Evolutionary conservation across 2,888 invertebrate genomes (phyloP).

Genomic region (Tortricodes alternella): DNA sequence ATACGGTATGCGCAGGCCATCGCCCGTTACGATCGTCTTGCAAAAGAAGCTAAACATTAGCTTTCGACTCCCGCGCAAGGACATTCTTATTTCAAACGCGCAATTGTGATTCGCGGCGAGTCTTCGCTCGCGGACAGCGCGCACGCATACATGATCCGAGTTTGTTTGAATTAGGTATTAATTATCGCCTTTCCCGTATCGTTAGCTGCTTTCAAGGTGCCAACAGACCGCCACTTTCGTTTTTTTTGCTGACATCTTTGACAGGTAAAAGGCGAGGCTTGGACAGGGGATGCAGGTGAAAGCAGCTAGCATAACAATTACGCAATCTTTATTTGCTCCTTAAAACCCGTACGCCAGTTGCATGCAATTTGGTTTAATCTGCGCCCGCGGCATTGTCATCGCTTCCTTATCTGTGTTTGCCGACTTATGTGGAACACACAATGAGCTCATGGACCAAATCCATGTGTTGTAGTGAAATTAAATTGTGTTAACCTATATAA

Average conservation of each 20-base stretch:
- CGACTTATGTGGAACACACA: conserved; percentile 43
- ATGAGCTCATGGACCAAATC: conserved; percentile 58
- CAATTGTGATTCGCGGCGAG: conserved; percentile 51
- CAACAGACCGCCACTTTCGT: conserved; percentile 30
- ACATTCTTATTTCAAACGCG: conserved; percentile 53
- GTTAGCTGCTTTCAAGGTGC: conserved; percentile 38
- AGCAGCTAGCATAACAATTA: conserved; percentile 44
- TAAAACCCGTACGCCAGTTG: conserved; percentile 33
- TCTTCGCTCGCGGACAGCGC: conserved; percentile 41
- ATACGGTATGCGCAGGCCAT: conserved; percentile 59
- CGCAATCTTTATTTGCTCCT: conserved; percentile 47
- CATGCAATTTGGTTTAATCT: conserved; percentile 16
- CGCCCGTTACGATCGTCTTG: conserved; percentile 61
- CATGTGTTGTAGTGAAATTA: conserved; percentile 37
- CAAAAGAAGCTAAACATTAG: conserved; percentile 62
- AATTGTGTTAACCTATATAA: not conserved
- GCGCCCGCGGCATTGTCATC: conserved; percentile 10
- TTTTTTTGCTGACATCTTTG: conserved; percentile 39
- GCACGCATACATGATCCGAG: conserved; percentile 39
- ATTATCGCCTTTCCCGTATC: conserved; percentile 58
- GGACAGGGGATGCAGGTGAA: conserved; percentile 54
- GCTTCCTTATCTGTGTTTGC: conserved; percentile 42
- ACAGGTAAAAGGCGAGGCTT: conserved; percentile 48
- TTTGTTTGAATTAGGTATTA: conserved; percentile 52
- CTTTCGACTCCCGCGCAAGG: conserved; percentile 68